Evolutionary conservation across 2,113 vertebrate species (phyloP).

Genomic region (Microtus pennsylvanicus): DNA sequence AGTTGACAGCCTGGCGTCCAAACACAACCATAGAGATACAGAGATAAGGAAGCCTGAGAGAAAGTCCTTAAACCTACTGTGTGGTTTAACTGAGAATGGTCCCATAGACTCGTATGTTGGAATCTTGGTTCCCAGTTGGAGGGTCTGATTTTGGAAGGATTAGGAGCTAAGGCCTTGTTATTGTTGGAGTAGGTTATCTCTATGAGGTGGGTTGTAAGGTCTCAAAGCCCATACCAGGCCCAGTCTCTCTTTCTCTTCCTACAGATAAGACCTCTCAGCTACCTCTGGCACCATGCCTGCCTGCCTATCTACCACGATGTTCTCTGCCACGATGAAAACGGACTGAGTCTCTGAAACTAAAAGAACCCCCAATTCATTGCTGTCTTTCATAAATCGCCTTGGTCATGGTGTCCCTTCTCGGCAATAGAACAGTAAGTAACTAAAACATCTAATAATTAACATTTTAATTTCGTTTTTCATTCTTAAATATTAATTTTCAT

Average conservation of each 20-base stretch:
- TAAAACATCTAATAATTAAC: not conserved
- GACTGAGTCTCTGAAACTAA: not conserved
- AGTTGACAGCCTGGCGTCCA: not conserved
- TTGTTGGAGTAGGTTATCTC: not conserved
- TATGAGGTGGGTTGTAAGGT: not conserved
- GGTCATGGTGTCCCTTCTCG: not conserved
- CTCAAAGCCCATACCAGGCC: not conserved
- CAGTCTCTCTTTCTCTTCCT: not conserved
- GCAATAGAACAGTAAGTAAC: not conserved
- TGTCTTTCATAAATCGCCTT: not conserved
- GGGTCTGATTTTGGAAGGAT: not conserved
- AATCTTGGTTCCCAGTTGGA: not conserved
- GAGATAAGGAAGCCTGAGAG: not conserved
- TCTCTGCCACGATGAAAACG: not conserved
- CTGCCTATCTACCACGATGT: not conserved
- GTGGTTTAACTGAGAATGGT: not conserved
- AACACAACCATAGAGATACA: not conserved
- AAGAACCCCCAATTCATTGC: not conserved
- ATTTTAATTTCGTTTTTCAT: constrained; percentile 52
- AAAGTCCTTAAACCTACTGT: not conserved
- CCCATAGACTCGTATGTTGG: not conserved
- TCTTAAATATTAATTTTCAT: constrained; percentile 8
- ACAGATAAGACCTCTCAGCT: not conserved
- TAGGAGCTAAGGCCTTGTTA: not conserved
- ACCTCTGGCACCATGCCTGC: not conserved